Conservation (phyloP, 2,113 vertebrate genomes). For the Euleptes europaea region DNA sequence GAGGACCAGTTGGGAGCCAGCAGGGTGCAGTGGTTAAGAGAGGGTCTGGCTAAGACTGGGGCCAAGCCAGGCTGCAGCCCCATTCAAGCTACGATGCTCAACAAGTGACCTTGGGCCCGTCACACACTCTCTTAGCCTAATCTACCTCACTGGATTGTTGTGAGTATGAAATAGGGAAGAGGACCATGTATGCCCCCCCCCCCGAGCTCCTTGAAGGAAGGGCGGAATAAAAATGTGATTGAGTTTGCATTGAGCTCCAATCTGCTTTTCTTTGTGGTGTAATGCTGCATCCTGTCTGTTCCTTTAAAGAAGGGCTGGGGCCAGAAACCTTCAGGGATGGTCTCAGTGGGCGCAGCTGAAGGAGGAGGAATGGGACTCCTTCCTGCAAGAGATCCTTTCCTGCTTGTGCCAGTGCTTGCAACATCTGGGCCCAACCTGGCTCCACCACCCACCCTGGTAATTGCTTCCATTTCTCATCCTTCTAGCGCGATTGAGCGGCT, state of each 20-base stretch:
- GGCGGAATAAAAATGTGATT: no score
- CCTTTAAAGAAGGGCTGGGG: not conserved
- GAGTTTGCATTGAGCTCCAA: not conserved
- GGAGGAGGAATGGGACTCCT: not conserved
- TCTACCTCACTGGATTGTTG: no score
- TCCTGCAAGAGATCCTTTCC: not conserved
- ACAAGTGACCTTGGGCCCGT: no score
- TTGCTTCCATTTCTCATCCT: not conserved
- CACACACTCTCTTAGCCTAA: no score
- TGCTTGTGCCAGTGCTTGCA: not conserved
- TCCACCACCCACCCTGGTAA: not conserved
- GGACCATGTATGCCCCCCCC: no score
- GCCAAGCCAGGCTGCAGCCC: no score
- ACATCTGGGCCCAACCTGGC: not conserved
- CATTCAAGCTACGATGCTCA: no score
- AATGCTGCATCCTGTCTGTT: not conserved
- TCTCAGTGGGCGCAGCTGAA: no score
- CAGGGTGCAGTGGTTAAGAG: no score
- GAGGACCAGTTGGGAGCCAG: not conserved
- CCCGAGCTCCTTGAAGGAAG: no score
- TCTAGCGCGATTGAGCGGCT: constrained; percentile 8
- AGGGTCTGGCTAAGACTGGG: no score
- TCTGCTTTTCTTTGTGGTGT: not conserved
- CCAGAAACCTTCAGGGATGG: not conserved
- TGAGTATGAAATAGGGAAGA: no score